Percentiles rank a stretch among this genome's conserved stretches.
These are phyloP conservation scores for Laodelphax striatellus DNA, from an alignment of 1,140 invertebrate genomes.

Conservation along the genomic window DNA sequence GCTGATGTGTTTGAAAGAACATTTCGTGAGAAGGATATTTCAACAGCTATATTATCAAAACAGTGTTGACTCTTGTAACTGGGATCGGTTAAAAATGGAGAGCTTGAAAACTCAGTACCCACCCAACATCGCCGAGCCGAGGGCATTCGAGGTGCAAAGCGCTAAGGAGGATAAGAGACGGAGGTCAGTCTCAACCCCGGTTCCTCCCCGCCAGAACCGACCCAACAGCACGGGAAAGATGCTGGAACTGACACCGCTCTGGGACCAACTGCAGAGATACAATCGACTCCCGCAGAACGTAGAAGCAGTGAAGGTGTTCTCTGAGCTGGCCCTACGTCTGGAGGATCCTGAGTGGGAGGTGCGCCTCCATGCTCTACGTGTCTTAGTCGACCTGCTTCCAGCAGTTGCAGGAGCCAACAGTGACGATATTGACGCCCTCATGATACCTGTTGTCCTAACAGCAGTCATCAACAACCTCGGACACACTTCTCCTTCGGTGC, in stretches of 20 bases:
- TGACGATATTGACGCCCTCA: slow-evolving; percentile 42
- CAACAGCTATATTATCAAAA: too few species aligned
- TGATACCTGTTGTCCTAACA: slow-evolving; percentile 40
- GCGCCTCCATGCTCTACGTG: slow-evolving; percentile 60
- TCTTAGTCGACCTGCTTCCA: slow-evolving; percentile 59
- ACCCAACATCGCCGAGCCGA: neutral
- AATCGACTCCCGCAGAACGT: slow-evolving; percentile 41
- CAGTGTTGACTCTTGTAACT: too few species aligned
- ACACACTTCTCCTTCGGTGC: slow-evolving; percentile 58
- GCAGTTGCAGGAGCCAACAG: slow-evolving; percentile 35
- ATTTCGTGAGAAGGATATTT: too few species aligned
- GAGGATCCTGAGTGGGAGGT: slow-evolving; percentile 70
- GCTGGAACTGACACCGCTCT: slow-evolving; percentile 55
- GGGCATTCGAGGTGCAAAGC: slow-evolving; percentile 10
- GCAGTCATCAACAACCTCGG: slow-evolving; percentile 60
- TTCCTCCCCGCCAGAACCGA: slow-evolving; percentile 23
- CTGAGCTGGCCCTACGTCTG: slow-evolving; percentile 54
- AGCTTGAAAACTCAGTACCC: slow-evolving; percentile 4
- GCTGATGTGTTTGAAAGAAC: too few species aligned
- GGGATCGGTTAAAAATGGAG: neutral
- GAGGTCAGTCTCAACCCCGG: neutral
- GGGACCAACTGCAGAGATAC: slow-evolving; percentile 58
- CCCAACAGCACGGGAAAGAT: slow-evolving; percentile 25
- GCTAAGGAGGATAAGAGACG: slow-evolving; percentile 3
- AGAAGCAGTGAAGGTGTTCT: slow-evolving; percentile 48